Conservation (phyloP, 2,113 vertebrate species). For the Nibea albiflora region DNA sequence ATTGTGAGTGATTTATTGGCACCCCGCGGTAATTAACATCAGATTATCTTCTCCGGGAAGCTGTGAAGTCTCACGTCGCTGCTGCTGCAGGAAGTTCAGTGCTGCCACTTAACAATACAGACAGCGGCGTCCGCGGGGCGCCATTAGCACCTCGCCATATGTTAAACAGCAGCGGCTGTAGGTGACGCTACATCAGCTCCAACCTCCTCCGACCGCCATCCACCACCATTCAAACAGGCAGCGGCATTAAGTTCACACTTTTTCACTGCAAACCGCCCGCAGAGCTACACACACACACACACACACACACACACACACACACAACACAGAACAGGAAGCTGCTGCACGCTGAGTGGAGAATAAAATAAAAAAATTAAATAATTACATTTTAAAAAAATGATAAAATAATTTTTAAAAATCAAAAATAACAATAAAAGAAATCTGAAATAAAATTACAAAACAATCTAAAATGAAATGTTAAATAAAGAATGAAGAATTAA, state of each 20-base stretch:
- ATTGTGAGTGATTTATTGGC: slow-evolving; percentile 74
- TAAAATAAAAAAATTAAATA: too few species aligned
- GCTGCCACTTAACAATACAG: slow-evolving; percentile 53
- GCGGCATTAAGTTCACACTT: slow-evolving; percentile 25
- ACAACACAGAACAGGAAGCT: background rate
- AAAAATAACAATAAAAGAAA: too few species aligned
- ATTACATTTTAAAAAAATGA: too few species aligned
- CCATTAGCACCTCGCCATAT: slow-evolving; percentile 66
- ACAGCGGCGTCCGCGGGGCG: slow-evolving; percentile 55
- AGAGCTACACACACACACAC: background rate
- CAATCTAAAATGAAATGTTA: too few species aligned
- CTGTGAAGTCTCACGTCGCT: slow-evolving; percentile 56
- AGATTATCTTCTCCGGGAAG: slow-evolving; percentile 70
- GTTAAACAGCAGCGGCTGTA: slow-evolving; percentile 60
- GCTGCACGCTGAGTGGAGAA: too few species aligned
- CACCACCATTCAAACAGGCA: slow-evolving; percentile 51
- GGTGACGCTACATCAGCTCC: slow-evolving; percentile 39
- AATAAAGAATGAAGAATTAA: too few species aligned
- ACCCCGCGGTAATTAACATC: slow-evolving; percentile 70
- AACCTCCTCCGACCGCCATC: slow-evolving; percentile 31
- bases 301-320: too few species aligned
- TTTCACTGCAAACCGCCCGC: slow-evolving; percentile 27
- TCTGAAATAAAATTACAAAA: too few species aligned
- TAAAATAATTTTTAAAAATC: too few species aligned
- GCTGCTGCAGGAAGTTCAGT: slow-evolving; percentile 60